Percentiles rank a stretch among this genome's conserved stretches.
Conservation (phyloP, 1,140 invertebrate species). For the Octopus bimaculoides region DNA sequence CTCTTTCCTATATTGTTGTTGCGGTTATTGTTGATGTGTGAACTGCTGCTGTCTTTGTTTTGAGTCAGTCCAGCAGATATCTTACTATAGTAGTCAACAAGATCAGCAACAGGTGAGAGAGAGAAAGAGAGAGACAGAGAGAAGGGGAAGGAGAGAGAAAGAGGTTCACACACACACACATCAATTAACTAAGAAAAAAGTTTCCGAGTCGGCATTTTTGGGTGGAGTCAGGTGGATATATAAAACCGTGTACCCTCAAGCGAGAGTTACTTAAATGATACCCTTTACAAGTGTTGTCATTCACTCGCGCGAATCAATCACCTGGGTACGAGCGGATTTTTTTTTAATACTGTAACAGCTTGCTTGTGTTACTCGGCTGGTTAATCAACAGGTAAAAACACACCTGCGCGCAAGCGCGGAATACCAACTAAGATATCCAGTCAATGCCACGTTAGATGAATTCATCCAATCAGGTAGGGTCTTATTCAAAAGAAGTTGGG, state of each 20-base stretch:
- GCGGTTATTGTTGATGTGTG: too few species aligned
- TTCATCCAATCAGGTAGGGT: conserved; percentile 33
- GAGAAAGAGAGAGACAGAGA: too few species aligned
- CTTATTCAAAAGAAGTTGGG: conserved; percentile 20
- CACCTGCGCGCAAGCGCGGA: conserved; percentile 21
- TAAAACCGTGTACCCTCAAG: not conserved
- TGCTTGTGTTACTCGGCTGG: conserved; percentile 9
- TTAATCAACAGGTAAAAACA: conserved; percentile 9
- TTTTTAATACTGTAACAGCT: conserved; percentile 20
- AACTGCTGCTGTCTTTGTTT: too few species aligned
- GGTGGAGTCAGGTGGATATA: not conserved
- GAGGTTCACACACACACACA: too few species aligned
- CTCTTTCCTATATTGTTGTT: too few species aligned
- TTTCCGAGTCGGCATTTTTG: not conserved
- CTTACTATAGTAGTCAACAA: too few species aligned
- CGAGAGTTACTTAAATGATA: not conserved
- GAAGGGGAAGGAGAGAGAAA: too few species aligned
- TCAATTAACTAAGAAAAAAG: not conserved
- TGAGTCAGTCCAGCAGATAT: too few species aligned
- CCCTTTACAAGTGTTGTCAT: not conserved
- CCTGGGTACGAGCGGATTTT: not conserved
- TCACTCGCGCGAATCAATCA: not conserved
- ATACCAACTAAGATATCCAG: conserved; percentile 27
- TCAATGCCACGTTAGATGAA: conserved; percentile 34
- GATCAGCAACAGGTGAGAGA: too few species aligned